Evolutionary conservation across 1,140 invertebrate species (phyloP).

Genomic region (Drosophila mojavensis): DNA sequence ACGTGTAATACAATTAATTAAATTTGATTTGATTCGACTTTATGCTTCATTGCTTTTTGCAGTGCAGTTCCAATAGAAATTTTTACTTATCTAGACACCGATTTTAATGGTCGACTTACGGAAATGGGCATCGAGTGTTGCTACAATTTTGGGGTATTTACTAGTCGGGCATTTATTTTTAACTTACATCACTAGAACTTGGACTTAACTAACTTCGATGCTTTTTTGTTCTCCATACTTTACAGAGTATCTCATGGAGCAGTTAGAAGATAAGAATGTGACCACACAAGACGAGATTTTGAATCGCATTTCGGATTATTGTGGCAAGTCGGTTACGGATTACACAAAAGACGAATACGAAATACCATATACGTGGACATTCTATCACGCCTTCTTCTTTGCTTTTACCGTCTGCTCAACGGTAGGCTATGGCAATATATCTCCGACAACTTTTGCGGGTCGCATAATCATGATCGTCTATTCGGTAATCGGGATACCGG

Average conservation of each 20-base stretch:
- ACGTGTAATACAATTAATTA: slow-evolving; percentile 62
- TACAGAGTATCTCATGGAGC: slow-evolving; percentile 86
- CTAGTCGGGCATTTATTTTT: too few relatives aligned
- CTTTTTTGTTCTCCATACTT: slow-evolving; percentile 76
- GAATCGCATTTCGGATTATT: slow-evolving; percentile 87
- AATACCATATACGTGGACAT: slow-evolving; percentile 90
- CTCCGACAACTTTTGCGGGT: slow-evolving; percentile 92
- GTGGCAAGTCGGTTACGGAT: slow-evolving; percentile 88
- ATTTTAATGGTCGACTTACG: too few relatives aligned
- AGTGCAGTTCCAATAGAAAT: not conserved
- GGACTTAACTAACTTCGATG: not conserved
- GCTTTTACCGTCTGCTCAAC: slow-evolving; percentile 97
- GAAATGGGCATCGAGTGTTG: too few relatives aligned
- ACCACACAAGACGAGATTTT: slow-evolving; percentile 87
- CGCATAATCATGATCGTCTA: slow-evolving; percentile 96
- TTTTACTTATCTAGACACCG: not conserved
- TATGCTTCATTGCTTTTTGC: slow-evolving; percentile 51
- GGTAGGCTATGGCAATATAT: slow-evolving; percentile 95
- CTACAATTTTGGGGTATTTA: too few relatives aligned
- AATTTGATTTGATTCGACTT: slow-evolving; percentile 61
- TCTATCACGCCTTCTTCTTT: slow-evolving; percentile 97
- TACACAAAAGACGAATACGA: slow-evolving; percentile 86
- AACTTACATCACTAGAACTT: not conserved
- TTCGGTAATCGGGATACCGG: slow-evolving; percentile 96
- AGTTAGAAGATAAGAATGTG: slow-evolving; percentile 86